Evolutionary conservation across 2,888 invertebrate genomes (phyloP).

Genomic region (Parascotia fuliginaria): DNA sequence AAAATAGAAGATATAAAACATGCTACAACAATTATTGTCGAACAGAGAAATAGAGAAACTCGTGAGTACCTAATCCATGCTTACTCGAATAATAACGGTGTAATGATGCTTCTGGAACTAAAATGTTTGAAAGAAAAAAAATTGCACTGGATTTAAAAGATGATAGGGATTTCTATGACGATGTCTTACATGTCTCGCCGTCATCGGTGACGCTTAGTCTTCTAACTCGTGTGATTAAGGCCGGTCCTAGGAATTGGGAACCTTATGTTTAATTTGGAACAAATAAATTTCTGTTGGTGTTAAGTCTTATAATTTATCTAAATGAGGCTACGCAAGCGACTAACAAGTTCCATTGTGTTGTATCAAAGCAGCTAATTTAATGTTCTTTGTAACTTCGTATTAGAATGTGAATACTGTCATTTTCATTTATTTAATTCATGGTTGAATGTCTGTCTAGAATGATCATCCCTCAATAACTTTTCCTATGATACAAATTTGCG

Average conservation of each 20-base stretch:
- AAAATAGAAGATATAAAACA: slow-evolving; percentile 21
- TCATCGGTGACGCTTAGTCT: slow-evolving; percentile 90
- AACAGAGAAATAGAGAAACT: slow-evolving; percentile 10
- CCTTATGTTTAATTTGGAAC: slow-evolving; percentile 23
- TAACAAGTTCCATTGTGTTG: slow-evolving; percentile 46
- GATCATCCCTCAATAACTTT: too few species aligned
- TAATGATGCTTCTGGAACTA: slow-evolving; percentile 26
- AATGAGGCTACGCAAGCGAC: slow-evolving; percentile 13
- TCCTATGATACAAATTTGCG: too few species aligned
- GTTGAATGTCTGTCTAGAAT: too few species aligned
- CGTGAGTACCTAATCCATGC: slow-evolving; percentile 39
- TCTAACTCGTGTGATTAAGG: slow-evolving; percentile 84
- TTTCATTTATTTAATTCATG: slow-evolving; percentile 12
- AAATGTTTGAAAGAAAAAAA: slow-evolving; percentile 9
- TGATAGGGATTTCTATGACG: slow-evolving; percentile 40
- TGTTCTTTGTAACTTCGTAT: slow-evolving; percentile 19
- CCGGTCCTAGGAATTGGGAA: slow-evolving; percentile 66
- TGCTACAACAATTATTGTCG: slow-evolving; percentile 16
- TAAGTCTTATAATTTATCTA: slow-evolving; percentile 1
- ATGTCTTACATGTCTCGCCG: slow-evolving; percentile 90
- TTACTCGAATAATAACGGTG: slow-evolving; percentile 24
- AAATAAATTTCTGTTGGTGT: slow-evolving; percentile 6
- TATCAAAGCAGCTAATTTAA: slow-evolving; percentile 44
- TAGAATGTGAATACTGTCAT: slow-evolving; percentile 6
- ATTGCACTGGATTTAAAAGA: slow-evolving; percentile 18